Evolutionary conservation across 37 sponge, comb jelly and placozoan genomes (phyloP).

Genomic region (Ianthella basta): DNA sequence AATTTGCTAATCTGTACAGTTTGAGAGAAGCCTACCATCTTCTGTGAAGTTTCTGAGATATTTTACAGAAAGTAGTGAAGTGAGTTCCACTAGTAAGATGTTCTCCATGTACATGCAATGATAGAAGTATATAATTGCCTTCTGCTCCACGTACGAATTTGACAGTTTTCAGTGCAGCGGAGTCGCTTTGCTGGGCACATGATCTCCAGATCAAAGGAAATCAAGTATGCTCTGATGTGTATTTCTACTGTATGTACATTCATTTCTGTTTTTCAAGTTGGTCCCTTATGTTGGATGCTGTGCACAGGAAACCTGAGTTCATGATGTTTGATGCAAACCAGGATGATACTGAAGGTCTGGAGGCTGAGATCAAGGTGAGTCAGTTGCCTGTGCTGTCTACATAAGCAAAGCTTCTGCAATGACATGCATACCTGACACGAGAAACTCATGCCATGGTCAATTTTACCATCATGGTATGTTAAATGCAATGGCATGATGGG

Average conservation of each 20-base stretch:
- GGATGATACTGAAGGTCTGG: background rate
- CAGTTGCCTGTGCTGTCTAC: background rate
- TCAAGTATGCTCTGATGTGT: slow-evolving; percentile 24
- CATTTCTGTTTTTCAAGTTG: too few relatives aligned
- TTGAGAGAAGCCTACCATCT: slow-evolving; percentile 15
- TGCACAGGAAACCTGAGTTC: slow-evolving; percentile 40
- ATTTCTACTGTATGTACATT: background rate
- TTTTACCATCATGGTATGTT: background rate
- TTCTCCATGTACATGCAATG: background rate
- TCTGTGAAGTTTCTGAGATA: slow-evolving; percentile 9
- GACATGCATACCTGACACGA: too few relatives aligned
- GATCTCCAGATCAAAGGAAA: slow-evolving; percentile 36
- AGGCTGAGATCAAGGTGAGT: slow-evolving; percentile 29
- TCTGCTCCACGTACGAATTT: background rate
- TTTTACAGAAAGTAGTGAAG: slow-evolving; percentile 35
- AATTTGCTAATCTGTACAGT: too few relatives aligned
- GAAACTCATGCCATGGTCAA: background rate
- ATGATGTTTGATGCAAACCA: background rate
- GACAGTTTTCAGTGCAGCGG: slow-evolving; percentile 48
- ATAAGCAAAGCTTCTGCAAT: background rate
- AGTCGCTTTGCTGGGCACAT: slow-evolving; percentile 40
- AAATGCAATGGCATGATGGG: too few relatives aligned
- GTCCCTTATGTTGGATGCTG: too few relatives aligned
- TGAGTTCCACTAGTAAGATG: slow-evolving; percentile 19
- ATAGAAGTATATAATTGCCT: background rate